Conservation (phyloP, 2,888 invertebrate species). For the Troides oblongomaculatus region DNA sequence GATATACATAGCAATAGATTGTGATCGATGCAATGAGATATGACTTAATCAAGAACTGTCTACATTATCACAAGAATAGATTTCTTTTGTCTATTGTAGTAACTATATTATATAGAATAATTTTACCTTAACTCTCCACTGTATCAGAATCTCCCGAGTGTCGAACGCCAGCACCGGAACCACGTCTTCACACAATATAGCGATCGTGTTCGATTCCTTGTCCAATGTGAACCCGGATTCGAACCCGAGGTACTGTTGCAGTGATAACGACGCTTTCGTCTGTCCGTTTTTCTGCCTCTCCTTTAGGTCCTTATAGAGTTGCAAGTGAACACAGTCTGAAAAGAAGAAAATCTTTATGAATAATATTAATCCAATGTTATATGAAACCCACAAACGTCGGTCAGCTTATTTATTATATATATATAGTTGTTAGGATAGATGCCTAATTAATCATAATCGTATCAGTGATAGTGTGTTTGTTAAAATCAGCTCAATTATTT, state of each 20-base stretch:
- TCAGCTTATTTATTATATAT: no score
- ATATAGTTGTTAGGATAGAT: no score
- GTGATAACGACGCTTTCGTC: conserved; percentile 91
- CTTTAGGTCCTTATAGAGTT: conserved; percentile 92
- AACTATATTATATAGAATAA: no score
- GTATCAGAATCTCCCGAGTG: conserved; percentile 90
- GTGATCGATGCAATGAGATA: no score
- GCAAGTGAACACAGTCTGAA: conserved; percentile 93
- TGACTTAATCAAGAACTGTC: no score
- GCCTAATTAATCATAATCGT: no score
- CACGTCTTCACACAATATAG: conserved; percentile 92
- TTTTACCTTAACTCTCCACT: conserved; percentile 86
- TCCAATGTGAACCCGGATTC: conserved; percentile 94
- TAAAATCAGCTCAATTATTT: no score
- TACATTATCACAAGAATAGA: no score
- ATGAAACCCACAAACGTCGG: no score
- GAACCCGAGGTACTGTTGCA: conserved; percentile 92
- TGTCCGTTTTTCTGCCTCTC: conserved; percentile 92
- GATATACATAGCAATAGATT: no score
- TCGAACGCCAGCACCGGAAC: conserved; percentile 93
- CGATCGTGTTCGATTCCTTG: conserved; percentile 94
- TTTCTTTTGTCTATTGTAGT: no score
- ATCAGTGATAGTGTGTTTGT: no score
- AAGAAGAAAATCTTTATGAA: conserved; percentile 32
- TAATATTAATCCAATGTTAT: not conserved